Conservation (phyloP, 2,113 vertebrate genomes). For the Paedocypris sp. region DNA sequence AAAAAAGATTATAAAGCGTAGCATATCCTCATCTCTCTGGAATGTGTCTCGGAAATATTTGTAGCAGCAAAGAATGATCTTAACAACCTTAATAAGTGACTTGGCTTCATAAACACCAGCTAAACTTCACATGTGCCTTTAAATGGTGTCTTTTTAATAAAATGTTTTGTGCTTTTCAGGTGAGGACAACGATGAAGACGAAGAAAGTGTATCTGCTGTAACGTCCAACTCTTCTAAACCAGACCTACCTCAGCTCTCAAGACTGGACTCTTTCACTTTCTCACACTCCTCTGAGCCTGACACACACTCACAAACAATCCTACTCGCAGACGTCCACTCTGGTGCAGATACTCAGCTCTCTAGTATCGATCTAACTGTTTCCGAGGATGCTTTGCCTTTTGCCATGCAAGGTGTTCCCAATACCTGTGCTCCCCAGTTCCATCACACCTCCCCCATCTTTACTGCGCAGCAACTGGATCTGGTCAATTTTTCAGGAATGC, state of each 20-base stretch:
- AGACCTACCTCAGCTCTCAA: constrained; percentile 13
- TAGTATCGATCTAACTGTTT: constrained; percentile 16
- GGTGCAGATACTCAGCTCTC: constrained; percentile 25
- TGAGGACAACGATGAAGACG: background rate
- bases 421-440: background rate
- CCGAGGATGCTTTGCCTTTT: constrained; percentile 23
- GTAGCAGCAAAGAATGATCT: too few relatives aligned
- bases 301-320: constrained; percentile 4
- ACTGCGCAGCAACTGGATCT: constrained; percentile 23
- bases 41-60: too few relatives aligned
- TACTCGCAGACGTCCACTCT: constrained; percentile 18
- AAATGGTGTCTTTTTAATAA: too few relatives aligned
- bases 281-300: constrained; percentile 16
- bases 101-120: too few relatives aligned
- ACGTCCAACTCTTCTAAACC: constrained; percentile 16
- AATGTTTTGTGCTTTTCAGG: constrained; percentile 18
- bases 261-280: background rate
- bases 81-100: too few relatives aligned
- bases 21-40: too few relatives aligned
- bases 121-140: too few relatives aligned
- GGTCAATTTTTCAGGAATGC: constrained; percentile 18
- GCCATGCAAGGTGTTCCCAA: constrained; percentile 2
- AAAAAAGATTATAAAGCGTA: too few relatives aligned
- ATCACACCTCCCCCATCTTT: background rate
- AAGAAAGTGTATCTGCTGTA: constrained; percentile 4